Conservation (phyloP, 1,140 invertebrate genomes). For the Leptinotarsa texana region DNA sequence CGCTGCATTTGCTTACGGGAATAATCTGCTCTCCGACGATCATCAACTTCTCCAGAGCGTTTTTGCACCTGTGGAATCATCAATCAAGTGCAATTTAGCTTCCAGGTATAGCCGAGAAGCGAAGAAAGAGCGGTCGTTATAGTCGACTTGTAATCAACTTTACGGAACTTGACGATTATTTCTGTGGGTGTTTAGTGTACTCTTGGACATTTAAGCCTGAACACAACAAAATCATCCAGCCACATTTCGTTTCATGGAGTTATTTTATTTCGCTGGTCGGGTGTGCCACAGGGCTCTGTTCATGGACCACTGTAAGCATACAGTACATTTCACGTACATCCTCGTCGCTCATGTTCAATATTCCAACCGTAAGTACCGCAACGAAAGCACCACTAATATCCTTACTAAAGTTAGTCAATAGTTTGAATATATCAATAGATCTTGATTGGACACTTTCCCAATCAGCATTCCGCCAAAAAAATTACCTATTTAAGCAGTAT, state of each 20-base stretch:
- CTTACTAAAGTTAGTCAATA: no score
- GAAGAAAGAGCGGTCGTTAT: no score
- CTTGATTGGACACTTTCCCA: no score
- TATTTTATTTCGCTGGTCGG: background rate
- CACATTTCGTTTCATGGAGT: background rate
- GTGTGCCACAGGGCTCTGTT: background rate
- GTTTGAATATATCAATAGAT: no score
- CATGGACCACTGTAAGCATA: background rate
- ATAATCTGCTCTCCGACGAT: background rate
- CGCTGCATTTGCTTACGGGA: conserved; percentile 9
- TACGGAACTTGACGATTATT: no score
- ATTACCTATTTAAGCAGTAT: no score
- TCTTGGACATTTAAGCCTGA: background rate
- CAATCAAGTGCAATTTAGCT: conserved; percentile 10
- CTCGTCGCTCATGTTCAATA: no score
- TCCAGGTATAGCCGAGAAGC: background rate
- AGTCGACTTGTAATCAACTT: no score
- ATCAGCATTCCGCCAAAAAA: no score
- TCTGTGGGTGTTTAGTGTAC: background rate
- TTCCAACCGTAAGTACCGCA: no score
- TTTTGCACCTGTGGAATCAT: background rate
- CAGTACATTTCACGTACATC: no score
- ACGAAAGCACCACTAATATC: no score
- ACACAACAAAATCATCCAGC: background rate
- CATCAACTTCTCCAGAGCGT: background rate